Evolutionary conservation across 2,797 vertebrate species (phyloP).

Genomic region (Tympanoctomys barrerae): DNA sequence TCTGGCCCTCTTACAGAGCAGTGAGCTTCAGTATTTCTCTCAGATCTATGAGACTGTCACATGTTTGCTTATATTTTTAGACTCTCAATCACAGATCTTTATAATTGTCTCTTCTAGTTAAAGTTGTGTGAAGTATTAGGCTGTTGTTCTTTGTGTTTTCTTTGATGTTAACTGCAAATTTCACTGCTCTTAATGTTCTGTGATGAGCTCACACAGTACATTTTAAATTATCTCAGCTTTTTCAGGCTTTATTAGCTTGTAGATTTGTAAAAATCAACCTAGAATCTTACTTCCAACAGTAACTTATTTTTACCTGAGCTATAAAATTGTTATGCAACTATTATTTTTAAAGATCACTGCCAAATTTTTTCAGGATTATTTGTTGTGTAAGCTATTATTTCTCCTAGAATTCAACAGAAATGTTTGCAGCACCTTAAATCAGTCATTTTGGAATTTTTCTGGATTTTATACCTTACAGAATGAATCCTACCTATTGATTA

Average conservation of each 20-base stretch:
- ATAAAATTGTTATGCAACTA: not conserved
- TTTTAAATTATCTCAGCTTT: constrained; percentile 6
- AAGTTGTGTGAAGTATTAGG: not conserved
- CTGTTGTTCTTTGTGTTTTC: not conserved
- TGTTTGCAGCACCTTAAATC: not conserved
- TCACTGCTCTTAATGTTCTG: not conserved
- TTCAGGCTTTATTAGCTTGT: not conserved
- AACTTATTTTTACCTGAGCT: not conserved
- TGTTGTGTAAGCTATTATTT: not conserved
- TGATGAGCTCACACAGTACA: not conserved
- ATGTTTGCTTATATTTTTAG: not conserved
- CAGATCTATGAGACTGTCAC: not conserved
- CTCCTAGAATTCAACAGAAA: not conserved
- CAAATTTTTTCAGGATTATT: not conserved
- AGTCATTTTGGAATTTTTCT: not conserved
- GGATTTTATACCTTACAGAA: not conserved
- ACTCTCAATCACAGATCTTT: not conserved
- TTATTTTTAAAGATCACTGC: not conserved
- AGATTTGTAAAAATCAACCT: not conserved
- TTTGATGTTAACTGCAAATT: not conserved
- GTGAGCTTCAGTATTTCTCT: not conserved
- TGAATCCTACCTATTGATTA: not conserved
- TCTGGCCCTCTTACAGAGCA: not conserved
- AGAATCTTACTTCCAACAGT: not conserved
- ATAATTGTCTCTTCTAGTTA: not conserved